Base-by-base conservation (phyloP, 2,888 invertebrate species). In the Anoncus sp. region DNA sequence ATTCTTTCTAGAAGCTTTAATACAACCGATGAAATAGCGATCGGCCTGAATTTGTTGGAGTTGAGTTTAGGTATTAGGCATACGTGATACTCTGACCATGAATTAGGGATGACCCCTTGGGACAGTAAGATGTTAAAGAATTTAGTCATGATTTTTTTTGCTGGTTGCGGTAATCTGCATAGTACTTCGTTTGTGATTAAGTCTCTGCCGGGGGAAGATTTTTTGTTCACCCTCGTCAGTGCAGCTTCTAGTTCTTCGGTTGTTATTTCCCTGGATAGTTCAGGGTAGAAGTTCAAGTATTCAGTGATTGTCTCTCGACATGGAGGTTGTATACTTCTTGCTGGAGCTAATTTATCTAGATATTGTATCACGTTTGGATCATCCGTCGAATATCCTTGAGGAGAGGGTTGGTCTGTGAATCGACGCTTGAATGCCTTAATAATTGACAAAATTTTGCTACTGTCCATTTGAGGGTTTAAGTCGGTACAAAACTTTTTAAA, bases 1-100 rank as follows among this genome's bases (percentile, higher is more conserved):
- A 57, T 47, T 59, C 55, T 47, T 59, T 69, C 57, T 9, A 69
- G n/a, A 1, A 69, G n/a, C 27, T 67, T 67, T 2, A 57, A n/a
- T 1, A 69, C 9, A 20, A 16, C 45, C 1, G 47, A 22, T 0
- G 69, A 45, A 5, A 69, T 59, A 1, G 24, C 7, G 0, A 53
- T 53, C 1, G 53, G 53, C 2, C 53, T 27, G n/a, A n/a, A n/a
- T 27, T 27, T 27, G 24, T 27, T 3, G 7, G 27, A 27, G n/a
- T 53, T 53, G 6, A 27, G 31, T 16, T 53, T 53, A 5, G 53
- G 53, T 0, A 53, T 53, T 14, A 53, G n/a, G 2, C 27, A 31
- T 5, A 53, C 7, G 1, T 14, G 1, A 5, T n/a, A 27, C 1
- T 27, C n/a, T 2, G 5, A n/a, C 31, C 53, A 55, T 1, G 53